Percentiles rank a stretch among this genome's conserved stretches.
Conservation (phyloP, 2,797 vertebrate genomes). For the Enteromius trimaculatus region DNA sequence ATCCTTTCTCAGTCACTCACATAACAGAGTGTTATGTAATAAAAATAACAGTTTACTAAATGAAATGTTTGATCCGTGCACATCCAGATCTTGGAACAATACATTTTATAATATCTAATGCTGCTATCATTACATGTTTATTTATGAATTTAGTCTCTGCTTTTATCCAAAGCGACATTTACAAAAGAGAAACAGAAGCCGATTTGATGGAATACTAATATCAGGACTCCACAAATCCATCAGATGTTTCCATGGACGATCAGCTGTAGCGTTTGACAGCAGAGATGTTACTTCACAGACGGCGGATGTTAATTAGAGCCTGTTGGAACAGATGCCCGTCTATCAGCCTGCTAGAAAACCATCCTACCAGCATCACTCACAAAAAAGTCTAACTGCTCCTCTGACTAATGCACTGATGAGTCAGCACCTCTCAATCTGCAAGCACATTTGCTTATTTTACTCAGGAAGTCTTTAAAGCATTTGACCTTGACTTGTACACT, state of each 20-base stretch:
- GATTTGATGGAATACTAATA: background rate
- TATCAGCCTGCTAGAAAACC: slow-evolving; percentile 26
- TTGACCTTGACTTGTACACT: background rate
- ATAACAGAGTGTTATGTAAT: background rate
- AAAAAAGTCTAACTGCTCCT: slow-evolving; percentile 12
- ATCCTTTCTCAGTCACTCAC: background rate
- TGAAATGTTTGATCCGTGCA: background rate
- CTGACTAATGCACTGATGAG: background rate
- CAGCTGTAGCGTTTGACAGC: slow-evolving; percentile 28
- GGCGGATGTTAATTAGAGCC: slow-evolving; percentile 41
- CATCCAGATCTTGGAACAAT: background rate
- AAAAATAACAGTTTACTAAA: background rate
- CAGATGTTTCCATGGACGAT: slow-evolving; percentile 2
- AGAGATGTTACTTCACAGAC: slow-evolving; percentile 39
- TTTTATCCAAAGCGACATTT: background rate
- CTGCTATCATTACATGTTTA: background rate
- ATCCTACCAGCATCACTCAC: slow-evolving; percentile 15
- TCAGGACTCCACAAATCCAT: background rate
- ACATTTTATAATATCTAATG: background rate
- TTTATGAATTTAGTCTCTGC: no score
- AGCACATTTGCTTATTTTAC: background rate
- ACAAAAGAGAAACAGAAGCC: slow-evolving; percentile 1
- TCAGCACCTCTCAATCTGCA: background rate
- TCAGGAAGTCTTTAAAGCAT: slow-evolving; percentile 1
- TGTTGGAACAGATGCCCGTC: slow-evolving; percentile 42